Evolutionary conservation across 2,113 vertebrate species (phyloP), one percentile per base, ranked within the genome.

Genomic region (Crypturellus undulatus): DNA sequence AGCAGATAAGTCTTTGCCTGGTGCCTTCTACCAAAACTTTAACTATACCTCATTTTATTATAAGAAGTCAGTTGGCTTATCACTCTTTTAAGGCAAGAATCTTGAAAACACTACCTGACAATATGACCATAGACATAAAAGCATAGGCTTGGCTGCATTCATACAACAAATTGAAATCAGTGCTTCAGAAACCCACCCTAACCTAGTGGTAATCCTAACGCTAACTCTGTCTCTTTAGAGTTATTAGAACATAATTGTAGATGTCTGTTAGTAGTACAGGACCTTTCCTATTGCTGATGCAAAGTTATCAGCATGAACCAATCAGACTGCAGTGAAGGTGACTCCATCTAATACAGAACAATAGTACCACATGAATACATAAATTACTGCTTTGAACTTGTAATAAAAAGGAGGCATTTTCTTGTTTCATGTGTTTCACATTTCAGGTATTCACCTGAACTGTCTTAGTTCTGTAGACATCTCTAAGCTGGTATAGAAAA

Each of bases 171-270:
- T 38, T 49, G 56, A 78, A 91, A 28, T 25, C 40, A 76, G 65
- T 45, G 63, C 71, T 83, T 78, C 49, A 95, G 83, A 93, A 95
- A 86, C 6, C 8, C 63, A 93, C 42, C 36, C 32, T 92, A 94
- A 76, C 18, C 34, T 78, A 89, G 68, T 34, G 70, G 49, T 77
- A 96, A 76, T 72, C 42, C 47, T 84, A 92, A 62, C 5, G 26
- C 59, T 62, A 83, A 69, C 45, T 47, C 59, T 11, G 2, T 60
- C 58, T 94, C 77, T 83, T 49, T 75, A 90, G 58, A 52, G 75
- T 45, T 22, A 78, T 81, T 18, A 83, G 67, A 92, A 79, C 45
- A 67, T 2, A 1, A 28, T 89, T 79, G 79, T 79, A 68, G 49
- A 34, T 1, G 4, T 30, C 36, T 91, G 10, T 43, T 88, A 76